Evolutionary conservation across 2,888 invertebrate genomes (phyloP).

Genomic region (Lymantria monacha): DNA sequence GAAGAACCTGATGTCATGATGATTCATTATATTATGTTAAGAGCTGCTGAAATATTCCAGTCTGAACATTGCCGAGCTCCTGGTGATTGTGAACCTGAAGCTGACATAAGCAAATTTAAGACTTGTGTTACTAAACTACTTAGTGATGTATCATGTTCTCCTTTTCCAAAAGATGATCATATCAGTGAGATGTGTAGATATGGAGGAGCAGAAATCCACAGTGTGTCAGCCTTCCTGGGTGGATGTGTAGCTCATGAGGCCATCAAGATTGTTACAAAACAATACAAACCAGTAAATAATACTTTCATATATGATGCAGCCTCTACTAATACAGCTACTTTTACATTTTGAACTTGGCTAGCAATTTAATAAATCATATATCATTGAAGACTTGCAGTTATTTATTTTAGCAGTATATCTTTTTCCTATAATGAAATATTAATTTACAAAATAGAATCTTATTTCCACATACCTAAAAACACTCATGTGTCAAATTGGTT

Average conservation of each 20-base stretch:
- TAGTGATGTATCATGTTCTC: conserved; percentile 91
- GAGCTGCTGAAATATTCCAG: conserved; percentile 95
- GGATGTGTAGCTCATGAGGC: conserved; percentile 98
- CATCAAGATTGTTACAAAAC: conserved; percentile 96
- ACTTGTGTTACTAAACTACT: conserved; percentile 87
- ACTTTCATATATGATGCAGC: conserved; percentile 97
- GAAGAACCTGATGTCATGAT: conserved; percentile 94
- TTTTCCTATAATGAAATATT: too few species aligned
- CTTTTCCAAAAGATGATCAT: conserved; percentile 93
- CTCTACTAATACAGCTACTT: conserved; percentile 91
- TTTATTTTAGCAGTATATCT: too few species aligned
- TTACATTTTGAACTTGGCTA: conserved; percentile 83
- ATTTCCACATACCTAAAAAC: too few species aligned
- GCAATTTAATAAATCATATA: conserved; percentile 34
- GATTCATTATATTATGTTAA: conserved; percentile 93
- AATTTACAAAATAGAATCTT: too few species aligned
- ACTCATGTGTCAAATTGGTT: neutral
- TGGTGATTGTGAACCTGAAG: conserved; percentile 94
- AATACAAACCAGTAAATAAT: conserved; percentile 98
- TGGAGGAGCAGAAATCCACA: conserved; percentile 97
- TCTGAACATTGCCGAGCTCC: conserved; percentile 94
- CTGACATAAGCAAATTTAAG: conserved; percentile 94
- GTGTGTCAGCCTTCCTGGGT: conserved; percentile 94
- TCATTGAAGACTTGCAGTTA: neutral
- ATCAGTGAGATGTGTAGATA: conserved; percentile 97